These are phyloP conservation scores for Cricetomys ansorgei DNA, from an alignment of 2,113 vertebrate genomes.

Conservation along the genomic window DNA sequence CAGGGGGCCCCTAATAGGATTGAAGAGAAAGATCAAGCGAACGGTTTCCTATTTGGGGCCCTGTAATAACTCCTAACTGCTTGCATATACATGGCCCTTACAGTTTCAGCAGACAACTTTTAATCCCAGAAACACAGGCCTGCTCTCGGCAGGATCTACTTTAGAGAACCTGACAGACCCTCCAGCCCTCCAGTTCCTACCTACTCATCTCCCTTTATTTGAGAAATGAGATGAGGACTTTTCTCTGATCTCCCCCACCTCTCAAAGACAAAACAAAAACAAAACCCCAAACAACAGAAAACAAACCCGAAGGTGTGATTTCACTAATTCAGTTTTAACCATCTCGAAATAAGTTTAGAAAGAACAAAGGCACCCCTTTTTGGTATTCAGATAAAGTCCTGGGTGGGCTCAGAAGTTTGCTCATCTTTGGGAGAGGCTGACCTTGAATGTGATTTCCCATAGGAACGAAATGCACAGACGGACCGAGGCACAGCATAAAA, in stretches of 20 bases:
- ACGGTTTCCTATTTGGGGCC: conserved; percentile 88
- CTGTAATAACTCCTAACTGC: conserved; percentile 88
- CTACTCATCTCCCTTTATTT: neutral
- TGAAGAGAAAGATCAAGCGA: conserved; percentile 91
- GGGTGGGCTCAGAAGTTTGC: conserved; percentile 93
- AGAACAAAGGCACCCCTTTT: conserved; percentile 92
- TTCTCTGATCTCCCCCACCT: neutral
- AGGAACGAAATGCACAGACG: neutral
- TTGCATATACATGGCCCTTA: conserved; percentile 89
- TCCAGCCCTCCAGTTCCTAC: neutral
- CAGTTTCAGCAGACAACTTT: conserved; percentile 85
- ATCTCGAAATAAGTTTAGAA: conserved; percentile 96
- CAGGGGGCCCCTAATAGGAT: conserved; percentile 93
- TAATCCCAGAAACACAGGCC: conserved; percentile 81
- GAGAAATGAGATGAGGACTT: neutral
- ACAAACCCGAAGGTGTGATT: conserved; percentile 78
- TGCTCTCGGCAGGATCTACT: conserved; percentile 70
- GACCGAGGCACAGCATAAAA: neutral
- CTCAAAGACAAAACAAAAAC: neutral
- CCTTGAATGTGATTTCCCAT: conserved; percentile 81
- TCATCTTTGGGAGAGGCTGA: conserved; percentile 87
- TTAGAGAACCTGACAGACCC: conserved; percentile 68
- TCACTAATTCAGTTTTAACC: conserved; percentile 89
- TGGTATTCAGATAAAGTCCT: conserved; percentile 86
- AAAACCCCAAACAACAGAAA: neutral